Conservation (phyloP, 2,797 vertebrate genomes). For the Melopsittacus undulatus region DNA sequence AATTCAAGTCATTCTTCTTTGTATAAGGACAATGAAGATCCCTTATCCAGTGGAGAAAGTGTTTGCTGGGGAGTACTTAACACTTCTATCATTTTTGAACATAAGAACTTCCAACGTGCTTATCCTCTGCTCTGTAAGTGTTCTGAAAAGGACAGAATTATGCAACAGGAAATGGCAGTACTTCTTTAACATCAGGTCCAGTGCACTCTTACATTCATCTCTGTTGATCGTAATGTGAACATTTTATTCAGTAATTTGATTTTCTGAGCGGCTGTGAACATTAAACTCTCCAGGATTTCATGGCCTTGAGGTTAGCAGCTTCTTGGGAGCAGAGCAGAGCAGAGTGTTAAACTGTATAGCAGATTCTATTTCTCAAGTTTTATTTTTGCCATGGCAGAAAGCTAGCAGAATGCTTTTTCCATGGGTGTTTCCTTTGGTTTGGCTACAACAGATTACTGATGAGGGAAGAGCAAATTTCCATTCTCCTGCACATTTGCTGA, state of each 20-base stretch:
- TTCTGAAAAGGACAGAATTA: neutral
- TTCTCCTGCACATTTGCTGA: slow-evolving; percentile 9
- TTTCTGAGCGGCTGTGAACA: neutral
- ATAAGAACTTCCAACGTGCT: neutral
- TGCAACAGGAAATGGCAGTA: neutral
- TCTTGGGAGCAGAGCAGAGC: neutral
- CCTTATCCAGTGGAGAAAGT: neutral
- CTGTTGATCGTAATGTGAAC: neutral
- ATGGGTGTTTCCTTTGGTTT: slow-evolving; percentile 11
- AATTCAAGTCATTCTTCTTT: neutral
- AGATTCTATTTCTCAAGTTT: neutral
- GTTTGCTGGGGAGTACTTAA: neutral
- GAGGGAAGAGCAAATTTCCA: neutral
- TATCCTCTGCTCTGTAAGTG: neutral
- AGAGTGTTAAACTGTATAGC: neutral
- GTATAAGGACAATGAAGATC: neutral
- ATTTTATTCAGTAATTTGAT: neutral
- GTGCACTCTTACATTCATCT: neutral
- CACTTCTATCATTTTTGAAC: neutral
- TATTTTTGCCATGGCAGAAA: neutral
- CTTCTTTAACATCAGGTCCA: neutral
- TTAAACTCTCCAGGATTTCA: neutral
- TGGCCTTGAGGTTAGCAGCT: neutral
- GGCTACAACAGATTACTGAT: neutral
- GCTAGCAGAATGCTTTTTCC: neutral